Conservation (phyloP, 2,888 invertebrate species). For the Perdita meconis region DNA sequence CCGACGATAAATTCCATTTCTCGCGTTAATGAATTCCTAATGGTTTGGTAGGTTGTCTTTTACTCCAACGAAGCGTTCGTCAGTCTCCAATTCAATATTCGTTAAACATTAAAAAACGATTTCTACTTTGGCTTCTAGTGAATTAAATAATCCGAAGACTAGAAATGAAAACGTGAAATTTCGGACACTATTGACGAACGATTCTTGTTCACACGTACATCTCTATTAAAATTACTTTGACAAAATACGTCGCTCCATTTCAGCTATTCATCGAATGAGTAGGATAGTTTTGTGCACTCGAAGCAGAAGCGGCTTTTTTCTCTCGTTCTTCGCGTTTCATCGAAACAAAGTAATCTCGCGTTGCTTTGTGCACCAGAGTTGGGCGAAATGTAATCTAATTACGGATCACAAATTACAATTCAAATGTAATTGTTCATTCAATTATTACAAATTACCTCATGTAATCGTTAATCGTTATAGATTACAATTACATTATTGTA, state of each 20-base stretch:
- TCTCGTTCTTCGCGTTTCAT: slow-evolving; percentile 41
- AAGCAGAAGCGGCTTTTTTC: slow-evolving; percentile 64
- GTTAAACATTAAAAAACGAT: neutral
- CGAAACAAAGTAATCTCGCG: slow-evolving; percentile 41
- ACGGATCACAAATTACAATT: no score
- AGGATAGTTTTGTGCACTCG: slow-evolving; percentile 61
- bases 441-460: no score
- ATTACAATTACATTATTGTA: no score
- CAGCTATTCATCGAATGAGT: slow-evolving; percentile 50
- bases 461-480: no score
- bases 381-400: no score
- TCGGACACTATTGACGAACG: slow-evolving; percentile 58
- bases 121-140: slow-evolving; percentile 42
- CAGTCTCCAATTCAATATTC: slow-evolving; percentile 18
- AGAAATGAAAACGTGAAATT: slow-evolving; percentile 52
- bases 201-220: slow-evolving; percentile 54
- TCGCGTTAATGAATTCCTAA: no score
- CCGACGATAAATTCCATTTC: slow-evolving; percentile 28
- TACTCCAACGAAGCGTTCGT: slow-evolving; percentile 16
- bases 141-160: slow-evolving; percentile 55
- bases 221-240: slow-evolving; percentile 57
- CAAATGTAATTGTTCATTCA: no score
- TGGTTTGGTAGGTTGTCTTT: neutral
- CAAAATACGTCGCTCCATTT: slow-evolving; percentile 27
- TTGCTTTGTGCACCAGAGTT: slow-evolving; percentile 3